Evolutionary conservation across 2,888 invertebrate genomes (phyloP).

Genomic region (Drosophila nr. perissopoda): DNA sequence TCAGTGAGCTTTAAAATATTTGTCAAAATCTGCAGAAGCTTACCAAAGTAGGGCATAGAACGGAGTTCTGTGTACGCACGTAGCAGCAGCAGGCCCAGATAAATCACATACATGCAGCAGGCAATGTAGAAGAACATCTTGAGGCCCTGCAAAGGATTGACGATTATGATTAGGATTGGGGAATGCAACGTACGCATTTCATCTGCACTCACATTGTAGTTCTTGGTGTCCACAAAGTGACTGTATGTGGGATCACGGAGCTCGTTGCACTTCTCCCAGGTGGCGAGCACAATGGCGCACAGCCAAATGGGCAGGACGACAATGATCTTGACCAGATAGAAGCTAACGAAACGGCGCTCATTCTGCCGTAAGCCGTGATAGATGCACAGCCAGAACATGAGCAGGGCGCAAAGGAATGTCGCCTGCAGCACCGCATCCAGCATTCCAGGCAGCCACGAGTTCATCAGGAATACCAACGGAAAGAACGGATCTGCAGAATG

Average conservation of each 20-base stretch:
- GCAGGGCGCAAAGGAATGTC: slow-evolving; percentile 93
- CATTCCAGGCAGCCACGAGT: slow-evolving; percentile 96
- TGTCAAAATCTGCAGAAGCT: slow-evolving; percentile 78
- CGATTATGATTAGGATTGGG: background rate
- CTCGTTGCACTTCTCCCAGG: slow-evolving; percentile 96
- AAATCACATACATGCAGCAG: slow-evolving; percentile 93
- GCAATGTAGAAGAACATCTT: slow-evolving; percentile 96
- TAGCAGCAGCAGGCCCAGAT: slow-evolving; percentile 92
- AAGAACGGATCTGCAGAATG: slow-evolving; percentile 94
- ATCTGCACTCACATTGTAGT: slow-evolving; percentile 89
- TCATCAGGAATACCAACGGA: slow-evolving; percentile 94
- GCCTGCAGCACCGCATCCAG: slow-evolving; percentile 96
- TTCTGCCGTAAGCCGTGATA: slow-evolving; percentile 98
- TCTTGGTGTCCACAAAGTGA: slow-evolving; percentile 92
- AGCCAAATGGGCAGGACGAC: slow-evolving; percentile 95
- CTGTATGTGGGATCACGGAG: slow-evolving; percentile 96
- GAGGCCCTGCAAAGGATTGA: slow-evolving; percentile 89
- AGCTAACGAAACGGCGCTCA: slow-evolving; percentile 92
- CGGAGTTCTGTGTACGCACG: slow-evolving; percentile 97
- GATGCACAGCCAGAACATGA: slow-evolving; percentile 97
- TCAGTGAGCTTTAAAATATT: background rate
- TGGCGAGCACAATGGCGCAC: slow-evolving; percentile 92
- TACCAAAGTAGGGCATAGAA: slow-evolving; percentile 99
- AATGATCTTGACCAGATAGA: slow-evolving; percentile 95
- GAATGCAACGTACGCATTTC: background rate